Evolutionary conservation across 30 jellyfish, hydroid and myxozoan species (phyloP), one percentile per base, ranked within the genome.

Genomic region (Phacellophora camtschatica): DNA sequence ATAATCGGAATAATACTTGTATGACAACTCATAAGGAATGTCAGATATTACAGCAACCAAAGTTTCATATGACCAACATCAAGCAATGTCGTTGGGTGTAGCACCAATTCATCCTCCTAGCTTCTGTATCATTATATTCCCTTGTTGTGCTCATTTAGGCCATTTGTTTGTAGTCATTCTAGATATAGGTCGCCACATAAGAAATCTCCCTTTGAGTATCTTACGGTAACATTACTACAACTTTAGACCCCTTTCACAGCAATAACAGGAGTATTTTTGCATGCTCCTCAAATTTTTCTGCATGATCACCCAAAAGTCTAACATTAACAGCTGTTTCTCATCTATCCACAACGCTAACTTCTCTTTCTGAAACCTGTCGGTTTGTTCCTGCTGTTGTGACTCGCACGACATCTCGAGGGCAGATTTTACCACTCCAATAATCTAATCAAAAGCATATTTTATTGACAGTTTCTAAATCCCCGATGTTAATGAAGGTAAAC

Each of bases 171-270:
- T n/a, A n/a, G n/a, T n/a, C n/a, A n/a, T n/a, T n/a, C n/a, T n/a
- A n/a, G n/a, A n/a, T n/a, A n/a, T n/a, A n/a, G n/a, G n/a, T n/a
- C n/a, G n/a, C n/a, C n/a, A n/a, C n/a, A n/a, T n/a, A n/a, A n/a
- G n/a, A n/a, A n/a, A n/a, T n/a, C n/a, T n/a, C n/a, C n/a, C n/a
- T n/a, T n/a, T n/a, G n/a, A n/a, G n/a, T n/a, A n/a, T n/a, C n/a
- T n/a, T n/a, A n/a, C n/a, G n/a, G n/a, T n/a, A n/a, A n/a, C 97
- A 80, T 88, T 88, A 65, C 89, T 98, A 16, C 98, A 87, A 5
- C 88, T 97, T 67, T 95, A 88, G 10, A 94, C 97, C 31, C 99
- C 98, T 83, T 95, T 95, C 25, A 95, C 58, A 30, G 99, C 99
- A 41, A 95, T 61, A 27, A 95, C 90, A 1, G 99, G 99, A 58